Evolutionary conservation across 1,140 invertebrate genomes (phyloP).

Genomic region (Centruroides vittatus): DNA sequence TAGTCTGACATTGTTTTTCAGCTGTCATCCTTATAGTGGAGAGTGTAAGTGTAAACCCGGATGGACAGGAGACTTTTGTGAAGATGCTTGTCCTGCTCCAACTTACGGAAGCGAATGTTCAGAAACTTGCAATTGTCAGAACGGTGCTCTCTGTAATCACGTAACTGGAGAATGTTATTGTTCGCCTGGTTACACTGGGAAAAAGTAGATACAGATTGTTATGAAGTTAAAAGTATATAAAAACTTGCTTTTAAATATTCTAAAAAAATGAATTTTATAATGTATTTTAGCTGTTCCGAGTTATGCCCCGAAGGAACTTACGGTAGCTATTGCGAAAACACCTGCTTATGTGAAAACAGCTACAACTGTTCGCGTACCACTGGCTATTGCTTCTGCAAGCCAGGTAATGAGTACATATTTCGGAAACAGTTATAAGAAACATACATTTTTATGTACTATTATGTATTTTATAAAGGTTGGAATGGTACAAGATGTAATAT

Average conservation of each 20-base stretch:
- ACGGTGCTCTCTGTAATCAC: conserved; percentile 74
- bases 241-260: not conserved
- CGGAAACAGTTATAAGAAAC: too few species aligned
- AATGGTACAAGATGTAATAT: not conserved
- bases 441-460: too few species aligned
- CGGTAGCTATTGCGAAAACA: conserved; percentile 51
- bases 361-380: conserved; percentile 9
- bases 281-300: conserved; percentile 24
- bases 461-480: conserved; percentile 24
- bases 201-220: conserved; percentile 38
- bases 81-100: conserved; percentile 57
- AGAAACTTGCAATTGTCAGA: conserved; percentile 60
- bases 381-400: conserved; percentile 15
- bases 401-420: conserved; percentile 1
- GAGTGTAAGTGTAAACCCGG: conserved; percentile 59
- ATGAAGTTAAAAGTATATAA: not conserved
- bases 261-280: not conserved
- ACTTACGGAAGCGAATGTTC: conserved; percentile 71
- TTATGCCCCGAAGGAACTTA: conserved; percentile 58
- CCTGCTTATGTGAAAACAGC: conserved; percentile 14
- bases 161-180: conserved; percentile 43
- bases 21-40: conserved; percentile 62
- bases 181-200: conserved; percentile 13
- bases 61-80: conserved; percentile 64
- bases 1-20: conserved; percentile 7